These are phyloP conservation scores for Drosophila melanica DNA, from an alignment of 1,140 invertebrate genomes.

Conservation along the genomic window DNA sequence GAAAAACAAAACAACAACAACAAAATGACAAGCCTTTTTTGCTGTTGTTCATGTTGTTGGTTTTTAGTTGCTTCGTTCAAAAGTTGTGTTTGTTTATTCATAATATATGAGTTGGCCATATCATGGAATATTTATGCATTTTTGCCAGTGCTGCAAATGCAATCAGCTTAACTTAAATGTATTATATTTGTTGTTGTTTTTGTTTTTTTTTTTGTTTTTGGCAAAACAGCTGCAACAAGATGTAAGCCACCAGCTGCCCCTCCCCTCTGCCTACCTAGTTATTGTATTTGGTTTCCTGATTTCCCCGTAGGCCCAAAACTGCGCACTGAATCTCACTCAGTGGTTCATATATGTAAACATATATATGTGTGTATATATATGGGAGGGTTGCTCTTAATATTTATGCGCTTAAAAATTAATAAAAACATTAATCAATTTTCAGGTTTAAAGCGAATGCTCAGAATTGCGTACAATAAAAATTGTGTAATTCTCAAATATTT, in stretches of 20 bases:
- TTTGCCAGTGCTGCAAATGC: slow-evolving; percentile 38
- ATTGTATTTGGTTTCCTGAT: slow-evolving; percentile 40
- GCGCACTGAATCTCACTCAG: slow-evolving; percentile 20
- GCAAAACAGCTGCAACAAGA: slow-evolving; percentile 10
- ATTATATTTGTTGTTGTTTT: slow-evolving; percentile 13
- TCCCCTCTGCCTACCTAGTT: slow-evolving; percentile 6
- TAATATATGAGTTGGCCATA: slow-evolving; percentile 27
- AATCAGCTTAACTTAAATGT: slow-evolving; percentile 45
- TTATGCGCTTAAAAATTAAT: background rate
- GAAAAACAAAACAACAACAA: slow-evolving; percentile 21
- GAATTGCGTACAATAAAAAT: no score
- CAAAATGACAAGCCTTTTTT: slow-evolving; percentile 28
- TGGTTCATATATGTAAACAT: background rate
- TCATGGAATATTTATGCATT: slow-evolving; percentile 42
- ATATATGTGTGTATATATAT: background rate
- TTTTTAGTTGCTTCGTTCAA: slow-evolving; percentile 16
- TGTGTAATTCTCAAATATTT: no score
- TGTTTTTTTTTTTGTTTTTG: background rate
- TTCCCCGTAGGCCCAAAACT: slow-evolving; percentile 42
- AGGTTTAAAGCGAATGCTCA: no score
- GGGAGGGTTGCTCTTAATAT: background rate
- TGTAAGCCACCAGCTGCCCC: slow-evolving; percentile 6
- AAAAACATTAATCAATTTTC: no score
- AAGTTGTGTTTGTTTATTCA: slow-evolving; percentile 26
- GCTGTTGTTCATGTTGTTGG: slow-evolving; percentile 6